These are phyloP conservation scores for Dolichallabes microphthalmus DNA, from an alignment of 2,113 vertebrate species.

Conservation along the genomic window DNA sequence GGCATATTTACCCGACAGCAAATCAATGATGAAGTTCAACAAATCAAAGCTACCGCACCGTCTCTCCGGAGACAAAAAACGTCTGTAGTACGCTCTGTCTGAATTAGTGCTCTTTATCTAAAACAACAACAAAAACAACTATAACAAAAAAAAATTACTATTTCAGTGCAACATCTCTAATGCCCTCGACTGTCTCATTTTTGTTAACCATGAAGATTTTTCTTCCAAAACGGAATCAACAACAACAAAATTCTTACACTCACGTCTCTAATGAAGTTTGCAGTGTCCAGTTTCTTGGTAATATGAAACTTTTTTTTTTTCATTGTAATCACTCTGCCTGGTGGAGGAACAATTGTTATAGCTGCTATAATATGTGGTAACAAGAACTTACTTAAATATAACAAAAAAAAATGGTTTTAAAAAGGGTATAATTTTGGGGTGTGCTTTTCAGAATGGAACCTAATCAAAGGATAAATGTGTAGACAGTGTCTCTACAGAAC, in stretches of 20 bases:
- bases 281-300: not conserved
- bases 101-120: not conserved
- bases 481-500: not conserved
- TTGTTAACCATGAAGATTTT: conserved; percentile 20
- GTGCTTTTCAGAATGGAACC: not conserved
- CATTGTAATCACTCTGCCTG: not conserved
- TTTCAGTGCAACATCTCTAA: not conserved
- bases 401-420: not conserved
- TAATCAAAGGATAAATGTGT: not conserved
- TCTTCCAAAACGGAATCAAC: not conserved
- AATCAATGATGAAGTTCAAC: conserved; percentile 35
- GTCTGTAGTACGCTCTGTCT: conserved; percentile 1
- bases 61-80: not conserved
- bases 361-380: not conserved
- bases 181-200: not conserved
- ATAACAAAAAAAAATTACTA: not conserved
- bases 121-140: not conserved
- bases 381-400: not conserved
- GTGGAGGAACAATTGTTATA: not conserved
- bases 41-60: not conserved
- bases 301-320: not conserved
- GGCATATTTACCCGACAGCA: conserved; percentile 4
- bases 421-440: not conserved
- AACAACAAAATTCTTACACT: not conserved
- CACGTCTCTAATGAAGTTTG: not conserved